Conservation (phyloP, 1,140 invertebrate species). For the Polypedilum vanderplanki region DNA sequence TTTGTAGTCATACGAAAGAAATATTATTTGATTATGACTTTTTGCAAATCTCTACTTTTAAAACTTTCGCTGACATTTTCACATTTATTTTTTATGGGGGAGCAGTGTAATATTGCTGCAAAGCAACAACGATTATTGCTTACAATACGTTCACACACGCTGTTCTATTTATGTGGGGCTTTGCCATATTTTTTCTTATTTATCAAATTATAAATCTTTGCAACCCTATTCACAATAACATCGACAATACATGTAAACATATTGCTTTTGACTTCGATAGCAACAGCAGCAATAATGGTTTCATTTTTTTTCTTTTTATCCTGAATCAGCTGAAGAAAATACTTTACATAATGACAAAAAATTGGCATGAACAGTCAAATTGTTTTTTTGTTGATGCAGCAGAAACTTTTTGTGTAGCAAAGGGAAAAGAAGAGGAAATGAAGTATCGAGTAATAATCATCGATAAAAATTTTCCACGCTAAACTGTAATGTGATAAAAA, state of each 20-base stretch:
- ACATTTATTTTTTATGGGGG: not conserved
- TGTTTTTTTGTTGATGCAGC: not conserved
- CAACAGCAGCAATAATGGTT: not conserved
- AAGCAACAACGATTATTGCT: not conserved
- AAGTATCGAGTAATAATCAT: not conserved
- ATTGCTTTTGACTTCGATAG: not conserved
- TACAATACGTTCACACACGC: not conserved
- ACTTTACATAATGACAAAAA: not conserved
- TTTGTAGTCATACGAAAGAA: no score
- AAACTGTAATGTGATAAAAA: not conserved
- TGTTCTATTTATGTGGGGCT: not conserved
- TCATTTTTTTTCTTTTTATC: not conserved
- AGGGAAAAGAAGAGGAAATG: not conserved
- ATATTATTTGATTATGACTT: no score
- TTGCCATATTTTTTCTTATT: not conserved
- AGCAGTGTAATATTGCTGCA: not conserved
- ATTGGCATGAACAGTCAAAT: slow-evolving; percentile 12
- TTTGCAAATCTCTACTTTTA: not conserved
- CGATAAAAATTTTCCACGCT: slow-evolving; percentile 14
- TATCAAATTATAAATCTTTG: not conserved
- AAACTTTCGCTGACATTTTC: slow-evolving; percentile 1
- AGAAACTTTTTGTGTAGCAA: not conserved
- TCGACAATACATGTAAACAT: not conserved
- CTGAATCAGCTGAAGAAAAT: not conserved
- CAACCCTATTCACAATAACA: not conserved